Base-by-base conservation (phyloP, 2,888 invertebrate genomes). In the Temnothorax unifasciatus region DNA sequence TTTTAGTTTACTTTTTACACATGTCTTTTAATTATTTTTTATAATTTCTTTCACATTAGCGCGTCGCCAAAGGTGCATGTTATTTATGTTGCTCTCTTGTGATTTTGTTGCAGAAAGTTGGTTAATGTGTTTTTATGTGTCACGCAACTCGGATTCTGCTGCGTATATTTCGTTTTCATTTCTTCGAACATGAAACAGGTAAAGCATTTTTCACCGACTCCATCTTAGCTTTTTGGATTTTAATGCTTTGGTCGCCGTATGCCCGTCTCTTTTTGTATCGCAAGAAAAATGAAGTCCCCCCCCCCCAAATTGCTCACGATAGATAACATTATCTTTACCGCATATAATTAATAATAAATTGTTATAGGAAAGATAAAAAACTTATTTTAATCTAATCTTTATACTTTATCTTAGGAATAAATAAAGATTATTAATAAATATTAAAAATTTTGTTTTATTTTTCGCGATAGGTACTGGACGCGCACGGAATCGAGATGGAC, bases 91-190 rank as follows among this genome's bases (percentile, higher is more conserved):
- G 52, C 54, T 66, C 66, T 68, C 18, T 74, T 71, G 44, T 81
- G 5, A 47, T 71, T 90, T 84, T 90, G 88, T 94, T 94, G 69
- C 94, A 95, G 95, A 94, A 93, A 93, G 90, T 92, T 97, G 82
- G 98, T 99, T 86, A 98, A 99, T 95, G 92, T 96, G 18, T 99
- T 99, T 95, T 96, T 99, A 79, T 98, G 98, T 94, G 96, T 99
- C 83, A 99, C 99, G n/a, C 99, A 99, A 95, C 96, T 99, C 86
- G 99, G 99, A 85, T 99, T 99, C 95, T 99, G 99, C 95, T 99
- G 99, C 95, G 98, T 99, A 44, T 99, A 99, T 95, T 98, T 99
- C 92, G 98, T 99, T 25, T 99, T 99, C 95, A 98, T 99, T 89
- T 97, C 99, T 15, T 97, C 97, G 86, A 99, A 98, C 94, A 94